phyloP scores from a whole-genome alignment of 1,140 invertebrate genomes.

The Linepithema humile region DNA sequence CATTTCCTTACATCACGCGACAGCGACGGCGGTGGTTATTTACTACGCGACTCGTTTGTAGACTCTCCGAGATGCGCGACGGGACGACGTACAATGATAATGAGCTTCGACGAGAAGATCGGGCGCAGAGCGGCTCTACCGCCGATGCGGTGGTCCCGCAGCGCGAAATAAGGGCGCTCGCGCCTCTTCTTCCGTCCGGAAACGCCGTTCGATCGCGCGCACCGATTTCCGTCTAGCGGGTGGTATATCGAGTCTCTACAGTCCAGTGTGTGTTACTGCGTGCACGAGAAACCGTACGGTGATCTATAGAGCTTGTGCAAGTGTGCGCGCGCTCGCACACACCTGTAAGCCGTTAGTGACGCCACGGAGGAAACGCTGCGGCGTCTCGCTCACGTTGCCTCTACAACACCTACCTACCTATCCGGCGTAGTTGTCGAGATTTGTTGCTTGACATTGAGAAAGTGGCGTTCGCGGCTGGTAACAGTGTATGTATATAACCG shows the following conservation, averaged over 20 bases:
- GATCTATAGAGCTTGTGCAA: constrained; percentile 56
- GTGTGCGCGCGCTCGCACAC: background rate
- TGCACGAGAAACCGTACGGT: constrained; percentile 26
- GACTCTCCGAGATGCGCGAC: background rate
- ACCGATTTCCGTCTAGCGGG: background rate
- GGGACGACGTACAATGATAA: constrained; percentile 27
- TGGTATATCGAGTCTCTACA: constrained; percentile 1
- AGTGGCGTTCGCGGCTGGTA: constrained; percentile 53
- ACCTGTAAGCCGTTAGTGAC: constrained; percentile 7
- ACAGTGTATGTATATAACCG: constrained; percentile 43
- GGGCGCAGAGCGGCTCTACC: background rate
- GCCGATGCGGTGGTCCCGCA: background rate
- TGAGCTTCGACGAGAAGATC: background rate
- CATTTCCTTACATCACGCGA: background rate
- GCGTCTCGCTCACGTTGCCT: background rate
- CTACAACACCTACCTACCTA: background rate
- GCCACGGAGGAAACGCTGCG: background rate
- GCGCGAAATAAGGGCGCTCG: constrained; percentile 41
- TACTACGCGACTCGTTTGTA: constrained; percentile 21
- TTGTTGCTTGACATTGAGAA: constrained; percentile 74
- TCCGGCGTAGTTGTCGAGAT: constrained; percentile 61
- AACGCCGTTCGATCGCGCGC: constrained; percentile 22
- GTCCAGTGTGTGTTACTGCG: background rate
- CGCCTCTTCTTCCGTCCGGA: background rate
- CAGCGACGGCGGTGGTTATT: background rate